Evolutionary conservation across 1,140 invertebrate species (phyloP).

Genomic region (Phenacoccus solenopsis): DNA sequence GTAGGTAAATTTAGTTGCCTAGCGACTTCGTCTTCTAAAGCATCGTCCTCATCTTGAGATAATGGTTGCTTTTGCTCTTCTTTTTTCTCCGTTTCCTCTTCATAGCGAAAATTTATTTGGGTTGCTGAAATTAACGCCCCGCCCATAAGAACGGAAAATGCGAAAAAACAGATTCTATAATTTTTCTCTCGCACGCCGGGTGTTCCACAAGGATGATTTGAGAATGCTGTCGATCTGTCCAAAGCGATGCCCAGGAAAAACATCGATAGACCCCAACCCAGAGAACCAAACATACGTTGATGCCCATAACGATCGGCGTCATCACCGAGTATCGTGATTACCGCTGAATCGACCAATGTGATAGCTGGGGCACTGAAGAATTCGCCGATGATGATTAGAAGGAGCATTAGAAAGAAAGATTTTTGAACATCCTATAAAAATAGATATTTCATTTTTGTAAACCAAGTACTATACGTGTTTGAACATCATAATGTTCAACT

Average conservation of each 20-base stretch:
- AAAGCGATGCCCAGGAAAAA: constrained; percentile 97
- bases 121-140: constrained; percentile 86
- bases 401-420: constrained; percentile 83
- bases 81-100: constrained; percentile 33
- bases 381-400: constrained; percentile 90
- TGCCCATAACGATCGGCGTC: constrained; percentile 88
- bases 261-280: constrained; percentile 97
- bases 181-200: constrained; percentile 84
- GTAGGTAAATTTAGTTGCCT: constrained; percentile 65
- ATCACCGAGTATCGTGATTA: constrained; percentile 79
- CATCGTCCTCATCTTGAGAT: constrained; percentile 44
- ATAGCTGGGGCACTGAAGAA: constrained; percentile 96
- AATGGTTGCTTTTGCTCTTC: constrained; percentile 32
- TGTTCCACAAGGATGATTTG: constrained; percentile 74
- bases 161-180: constrained; percentile 96
- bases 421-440: constrained; percentile 77
- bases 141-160: constrained; percentile 93
- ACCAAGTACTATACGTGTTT: neutral
- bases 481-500: neutral
- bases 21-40: constrained; percentile 58
- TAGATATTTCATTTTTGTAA: neutral
- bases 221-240: constrained; percentile 87
- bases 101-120: constrained; percentile 72
- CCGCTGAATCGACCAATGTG: constrained; percentile 89
- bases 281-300: constrained; percentile 95